These are phyloP conservation scores for Spea multiplicata DNA, from an alignment of 2,113 vertebrate species.

Conservation along the genomic window DNA sequence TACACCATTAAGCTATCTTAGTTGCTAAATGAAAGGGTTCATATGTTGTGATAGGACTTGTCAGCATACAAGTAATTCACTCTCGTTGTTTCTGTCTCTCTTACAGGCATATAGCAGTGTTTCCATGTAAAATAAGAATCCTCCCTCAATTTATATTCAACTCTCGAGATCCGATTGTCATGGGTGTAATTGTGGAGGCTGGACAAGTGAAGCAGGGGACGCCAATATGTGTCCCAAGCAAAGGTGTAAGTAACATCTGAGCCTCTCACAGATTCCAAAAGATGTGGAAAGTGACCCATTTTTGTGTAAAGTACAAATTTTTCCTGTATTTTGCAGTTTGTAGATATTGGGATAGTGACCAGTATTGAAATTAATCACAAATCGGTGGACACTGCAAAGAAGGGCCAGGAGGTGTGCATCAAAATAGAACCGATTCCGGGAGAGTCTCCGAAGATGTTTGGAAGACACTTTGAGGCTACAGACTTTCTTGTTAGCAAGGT, in stretches of 20 bases:
- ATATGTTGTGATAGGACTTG: too few relatives aligned
- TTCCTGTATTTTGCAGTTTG: constrained; percentile 71
- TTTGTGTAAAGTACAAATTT: background rate
- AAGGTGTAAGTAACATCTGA: constrained; percentile 77
- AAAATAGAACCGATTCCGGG: constrained; percentile 97
- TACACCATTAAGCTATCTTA: too few relatives aligned
- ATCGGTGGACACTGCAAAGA: constrained; percentile 87
- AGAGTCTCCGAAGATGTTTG: constrained; percentile 97
- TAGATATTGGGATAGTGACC: constrained; percentile 94
- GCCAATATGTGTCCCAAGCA: constrained; percentile 89
- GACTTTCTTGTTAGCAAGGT: constrained; percentile 96
- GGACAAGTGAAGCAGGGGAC: constrained; percentile 90
- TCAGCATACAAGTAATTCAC: background rate
- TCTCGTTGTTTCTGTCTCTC: constrained; percentile 12
- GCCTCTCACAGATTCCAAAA: background rate
- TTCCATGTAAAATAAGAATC: constrained; percentile 90
- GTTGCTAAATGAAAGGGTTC: too few relatives aligned
- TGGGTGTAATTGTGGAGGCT: constrained; percentile 86
- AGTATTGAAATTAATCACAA: constrained; percentile 98
- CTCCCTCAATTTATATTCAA: constrained; percentile 98
- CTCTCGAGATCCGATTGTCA: constrained; percentile 96
- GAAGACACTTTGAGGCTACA: constrained; percentile 94
- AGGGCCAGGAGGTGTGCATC: constrained; percentile 95
- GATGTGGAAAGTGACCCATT: too few relatives aligned
- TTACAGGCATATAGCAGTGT: constrained; percentile 88